phyloP scores from a whole-genome alignment of 2,888 invertebrate genomes.

The Tillus elongatus region DNA sequence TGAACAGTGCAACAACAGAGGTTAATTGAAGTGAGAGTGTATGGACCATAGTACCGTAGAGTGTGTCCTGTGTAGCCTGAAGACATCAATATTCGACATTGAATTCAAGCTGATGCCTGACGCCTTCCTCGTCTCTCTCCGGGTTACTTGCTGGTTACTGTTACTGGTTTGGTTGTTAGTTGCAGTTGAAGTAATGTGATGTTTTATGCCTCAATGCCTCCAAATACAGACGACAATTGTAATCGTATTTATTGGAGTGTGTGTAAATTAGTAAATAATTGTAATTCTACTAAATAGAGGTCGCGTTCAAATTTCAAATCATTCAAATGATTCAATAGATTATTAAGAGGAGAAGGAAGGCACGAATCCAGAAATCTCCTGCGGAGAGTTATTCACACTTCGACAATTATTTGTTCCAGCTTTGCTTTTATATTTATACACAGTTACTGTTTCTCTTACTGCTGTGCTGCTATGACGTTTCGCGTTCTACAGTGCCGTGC shows the following conservation, averaged over 20 bases:
- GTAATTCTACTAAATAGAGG: constrained; percentile 38
- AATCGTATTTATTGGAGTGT: constrained; percentile 42
- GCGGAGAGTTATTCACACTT: not conserved
- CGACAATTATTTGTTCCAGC: not conserved
- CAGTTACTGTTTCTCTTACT: too few relatives aligned
- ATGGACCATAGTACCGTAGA: not conserved
- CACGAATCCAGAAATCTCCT: too few relatives aligned
- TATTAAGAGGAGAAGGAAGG: not conserved
- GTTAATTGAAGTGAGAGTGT: too few relatives aligned
- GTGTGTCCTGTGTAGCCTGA: not conserved
- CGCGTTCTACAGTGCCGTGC: too few relatives aligned
- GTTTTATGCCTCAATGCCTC: constrained; percentile 29
- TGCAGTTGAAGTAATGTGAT: constrained; percentile 2
- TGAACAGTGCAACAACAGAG: too few relatives aligned
- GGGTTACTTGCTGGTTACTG: too few relatives aligned
- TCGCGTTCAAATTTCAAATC: too few relatives aligned
- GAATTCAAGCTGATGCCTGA: too few relatives aligned
- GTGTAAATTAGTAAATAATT: constrained; percentile 41
- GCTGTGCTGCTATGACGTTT: too few relatives aligned
- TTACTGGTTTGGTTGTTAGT: too few relatives aligned
- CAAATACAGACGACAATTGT: constrained; percentile 37
- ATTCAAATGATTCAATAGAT: constrained; percentile 20
- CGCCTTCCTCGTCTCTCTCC: too few relatives aligned
- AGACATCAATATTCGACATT: not conserved
- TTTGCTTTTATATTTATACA: not conserved